Evolutionary conservation across 1,140 invertebrate species (phyloP).

Genomic region (Thalassaphorura encarpata): DNA sequence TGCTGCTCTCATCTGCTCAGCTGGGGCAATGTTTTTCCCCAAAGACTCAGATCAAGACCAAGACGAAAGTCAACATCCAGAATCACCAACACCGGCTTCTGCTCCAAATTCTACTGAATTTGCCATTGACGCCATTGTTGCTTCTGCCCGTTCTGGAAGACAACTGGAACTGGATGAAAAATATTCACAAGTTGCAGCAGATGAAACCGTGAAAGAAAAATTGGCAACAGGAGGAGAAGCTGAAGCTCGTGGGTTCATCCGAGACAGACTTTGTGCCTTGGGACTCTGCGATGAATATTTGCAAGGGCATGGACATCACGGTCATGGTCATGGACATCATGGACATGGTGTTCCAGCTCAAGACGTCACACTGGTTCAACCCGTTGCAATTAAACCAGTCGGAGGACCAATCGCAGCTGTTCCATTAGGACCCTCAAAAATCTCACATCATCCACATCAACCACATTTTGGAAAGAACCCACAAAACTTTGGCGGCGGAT

Average conservation of each 20-base stretch:
- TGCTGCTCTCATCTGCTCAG: too few relatives aligned
- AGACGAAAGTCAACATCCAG: not conserved
- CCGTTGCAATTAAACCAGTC: slow-evolving; percentile 28
- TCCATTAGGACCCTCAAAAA: slow-evolving; percentile 7
- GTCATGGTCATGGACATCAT: not conserved
- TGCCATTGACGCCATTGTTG: slow-evolving; percentile 23
- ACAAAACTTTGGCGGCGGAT: not conserved
- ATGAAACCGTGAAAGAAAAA: slow-evolving; percentile 56
- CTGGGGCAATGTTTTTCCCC: too few relatives aligned
- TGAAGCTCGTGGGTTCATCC: slow-evolving; percentile 66
- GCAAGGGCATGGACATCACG: not conserved
- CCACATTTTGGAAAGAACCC: too few relatives aligned
- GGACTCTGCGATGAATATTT: slow-evolving; percentile 54
- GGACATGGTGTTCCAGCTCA: slow-evolving; percentile 3
- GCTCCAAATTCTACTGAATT: too few relatives aligned
- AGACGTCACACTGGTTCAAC: slow-evolving; percentile 29
- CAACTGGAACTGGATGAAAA: slow-evolving; percentile 48
- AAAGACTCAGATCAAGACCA: not conserved
- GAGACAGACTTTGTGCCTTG: slow-evolving; percentile 63
- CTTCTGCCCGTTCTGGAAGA: slow-evolving; percentile 50
- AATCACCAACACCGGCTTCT: too few relatives aligned
- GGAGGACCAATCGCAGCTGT: slow-evolving; percentile 27
- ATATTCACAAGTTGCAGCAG: slow-evolving; percentile 60
- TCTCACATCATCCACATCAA: not conserved
- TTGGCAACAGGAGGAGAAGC: slow-evolving; percentile 62